Evolutionary conservation across 2,888 invertebrate species (phyloP), one percentile per base, ranked within the genome.

Genomic region (Platycnemis pennipes): DNA sequence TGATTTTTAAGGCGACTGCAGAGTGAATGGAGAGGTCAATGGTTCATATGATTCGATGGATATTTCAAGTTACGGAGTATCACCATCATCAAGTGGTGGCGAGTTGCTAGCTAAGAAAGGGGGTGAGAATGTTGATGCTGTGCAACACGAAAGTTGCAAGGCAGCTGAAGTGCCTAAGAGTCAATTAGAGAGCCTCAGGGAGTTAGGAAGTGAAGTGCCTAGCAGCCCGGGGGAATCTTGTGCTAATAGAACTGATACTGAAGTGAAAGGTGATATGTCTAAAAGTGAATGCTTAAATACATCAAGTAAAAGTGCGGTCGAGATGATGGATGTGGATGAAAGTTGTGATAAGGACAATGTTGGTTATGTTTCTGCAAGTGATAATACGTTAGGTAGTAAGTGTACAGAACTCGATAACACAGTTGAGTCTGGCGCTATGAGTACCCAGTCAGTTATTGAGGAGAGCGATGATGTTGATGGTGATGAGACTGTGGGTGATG

Each of bases 1-100:
- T 77, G 1, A 37, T 63, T n/a, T 96, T 96, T 77, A 95, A 96
- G 96, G 96, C 95, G 95, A 95, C 94, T 95, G 96, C 94, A 96
- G 96, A 95, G 96, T 96, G 94, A 97, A 97, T 95, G 97, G 97
- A 94, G 96, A 96, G 88, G 96, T 97, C 95, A 97, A 97, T 95
- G 97, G 97, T 77, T 96, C 96, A 94, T 96, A 96, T 95, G 96
- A 96, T 94, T 86, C 85, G 91, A 86, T 94, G 89, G 94, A 94
- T 53, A 94, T 69, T 86, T 31, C 94, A 46, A 77, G 85, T 88
- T 63, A 85, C 53, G 94, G 94, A 53, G 89, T 94, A 87, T 86
- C 94, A 37, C 69, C 94, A 49, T 94, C 88, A 45, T 94, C 94
- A 46, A 85, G 91, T 91, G 94, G 56, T 85, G 94, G 94, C 94